Evolutionary conservation across 2,888 invertebrate species (phyloP).

Genomic region (Euphydryas editha): DNA sequence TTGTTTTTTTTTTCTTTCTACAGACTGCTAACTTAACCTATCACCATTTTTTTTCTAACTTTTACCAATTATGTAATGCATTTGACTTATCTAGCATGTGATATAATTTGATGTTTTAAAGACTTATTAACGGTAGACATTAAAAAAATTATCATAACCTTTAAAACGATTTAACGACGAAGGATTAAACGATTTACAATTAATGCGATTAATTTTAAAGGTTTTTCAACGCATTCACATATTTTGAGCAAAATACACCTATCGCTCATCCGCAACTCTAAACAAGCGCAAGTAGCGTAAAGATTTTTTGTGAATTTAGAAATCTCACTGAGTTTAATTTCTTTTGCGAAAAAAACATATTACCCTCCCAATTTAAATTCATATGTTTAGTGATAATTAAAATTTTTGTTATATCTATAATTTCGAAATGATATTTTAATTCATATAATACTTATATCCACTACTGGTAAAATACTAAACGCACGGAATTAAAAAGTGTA

Average conservation of each 20-base stretch:
- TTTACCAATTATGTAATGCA: background rate
- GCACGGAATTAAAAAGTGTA: background rate
- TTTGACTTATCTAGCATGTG: background rate
- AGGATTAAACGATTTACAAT: background rate
- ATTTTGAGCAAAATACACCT: constrained; percentile 17
- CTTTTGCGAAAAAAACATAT: background rate
- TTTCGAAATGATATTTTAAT: background rate
- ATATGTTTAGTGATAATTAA: background rate
- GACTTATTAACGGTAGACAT: background rate
- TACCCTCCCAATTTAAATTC: constrained; percentile 11
- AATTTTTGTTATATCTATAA: background rate
- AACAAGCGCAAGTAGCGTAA: constrained; percentile 38
- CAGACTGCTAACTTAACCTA: background rate
- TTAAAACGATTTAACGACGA: background rate
- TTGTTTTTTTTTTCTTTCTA: background rate
- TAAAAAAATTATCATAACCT: background rate
- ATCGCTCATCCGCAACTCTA: constrained; percentile 23
- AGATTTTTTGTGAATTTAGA: constrained; percentile 32
- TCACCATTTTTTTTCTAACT: constrained; percentile 3
- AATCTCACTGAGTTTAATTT: constrained; percentile 14
- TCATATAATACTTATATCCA: background rate
- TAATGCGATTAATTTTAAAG: background rate
- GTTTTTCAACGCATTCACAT: background rate
- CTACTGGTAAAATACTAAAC: background rate
- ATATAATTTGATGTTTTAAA: background rate